Percentiles rank a stretch among this genome's conserved stretches.
phyloP scores from a whole-genome alignment of 1,140 invertebrate species.

The Rhizoglyphus robini region DNA sequence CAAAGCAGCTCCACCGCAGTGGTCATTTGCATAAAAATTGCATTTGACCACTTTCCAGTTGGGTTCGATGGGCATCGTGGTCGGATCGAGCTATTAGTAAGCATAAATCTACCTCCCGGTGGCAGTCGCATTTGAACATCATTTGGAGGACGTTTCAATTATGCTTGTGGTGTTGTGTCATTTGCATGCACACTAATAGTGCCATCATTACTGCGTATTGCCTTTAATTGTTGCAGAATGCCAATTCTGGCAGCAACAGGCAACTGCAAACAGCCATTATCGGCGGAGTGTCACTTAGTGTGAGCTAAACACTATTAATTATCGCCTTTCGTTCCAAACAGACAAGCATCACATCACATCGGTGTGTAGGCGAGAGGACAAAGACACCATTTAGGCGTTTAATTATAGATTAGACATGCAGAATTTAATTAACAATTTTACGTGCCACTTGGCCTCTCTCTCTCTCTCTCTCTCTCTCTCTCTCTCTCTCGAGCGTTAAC shows the following conservation, averaged over 20 bases:
- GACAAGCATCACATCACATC: background rate
- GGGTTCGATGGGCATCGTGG: background rate
- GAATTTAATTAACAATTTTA: slow-evolving; percentile 12
- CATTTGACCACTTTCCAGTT: background rate
- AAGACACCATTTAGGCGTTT: background rate
- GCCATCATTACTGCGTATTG: background rate
- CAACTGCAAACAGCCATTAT: too few relatives aligned
- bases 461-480: too few relatives aligned
- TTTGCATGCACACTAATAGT: background rate
- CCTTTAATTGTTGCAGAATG: too few relatives aligned
- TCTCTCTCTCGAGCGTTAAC: background rate
- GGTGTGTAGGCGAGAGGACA: background rate
- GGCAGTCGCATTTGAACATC: too few relatives aligned
- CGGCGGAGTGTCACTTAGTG: too few relatives aligned
- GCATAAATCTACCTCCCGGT: too few relatives aligned
- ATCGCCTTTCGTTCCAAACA: background rate
- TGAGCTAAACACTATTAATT: slow-evolving; percentile 13
- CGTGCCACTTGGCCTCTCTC: slow-evolving; percentile 2
- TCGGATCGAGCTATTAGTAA: too few relatives aligned
- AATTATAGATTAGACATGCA: slow-evolving; percentile 11
- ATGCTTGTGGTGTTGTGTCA: background rate
- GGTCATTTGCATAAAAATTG: slow-evolving; percentile 1
- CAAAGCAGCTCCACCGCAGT: background rate
- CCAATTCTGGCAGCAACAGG: too few relatives aligned
- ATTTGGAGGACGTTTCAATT: slow-evolving; percentile 2